Evolutionary conservation across 2,888 invertebrate species (phyloP), one percentile per base, ranked within the genome.

Genomic region (Drosophila diplacantha): DNA sequence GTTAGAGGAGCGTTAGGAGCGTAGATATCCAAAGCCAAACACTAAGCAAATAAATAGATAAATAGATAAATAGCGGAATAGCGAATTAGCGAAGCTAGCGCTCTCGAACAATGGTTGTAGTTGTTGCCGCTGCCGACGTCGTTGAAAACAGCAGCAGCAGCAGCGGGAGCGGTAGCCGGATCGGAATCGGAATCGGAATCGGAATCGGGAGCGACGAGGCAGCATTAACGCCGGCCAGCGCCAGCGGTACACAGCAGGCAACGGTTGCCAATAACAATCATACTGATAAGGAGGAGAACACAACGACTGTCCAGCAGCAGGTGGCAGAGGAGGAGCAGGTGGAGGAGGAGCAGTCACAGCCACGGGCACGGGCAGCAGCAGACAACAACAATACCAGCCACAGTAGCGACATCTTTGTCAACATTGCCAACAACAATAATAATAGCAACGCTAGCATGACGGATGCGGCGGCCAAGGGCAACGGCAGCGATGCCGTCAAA

Each of bases 91-190:
- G 18, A 54, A 53, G 63, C 79, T 56, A 43, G 64, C 73, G 60
- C 57, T 66, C 44, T 69, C 75, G 69, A 72, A 78, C 78, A 78
- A 78, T 78, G 78, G 81, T 78, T 70, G 75, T 77, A 66, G 72
- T 69, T 68, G 67, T 69, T 74, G 69, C 71, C 73, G 82, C 73
- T 68, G 83, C 65, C 66, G 73, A 80, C 57, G 54, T 54, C 78
- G 69, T 73, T 49, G 63, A 71, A 74, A 73, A 49, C 51, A 71
- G 34, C 63, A 61, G 24, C 57, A 59, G 16, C 62, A 39, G 22
- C 47, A 52, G 39, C 58, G 39, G 55, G 20, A 50, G 26, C 49
- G 41, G 41, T 16, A 20, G 11, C 51, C 32, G 47, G 20, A 56
- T 14, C 1, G 26, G 7, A 1, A 26, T 3, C 26, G 26, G 26